Conservation (phyloP, 2,888 invertebrate genomes). For the Papilio protenor region DNA sequence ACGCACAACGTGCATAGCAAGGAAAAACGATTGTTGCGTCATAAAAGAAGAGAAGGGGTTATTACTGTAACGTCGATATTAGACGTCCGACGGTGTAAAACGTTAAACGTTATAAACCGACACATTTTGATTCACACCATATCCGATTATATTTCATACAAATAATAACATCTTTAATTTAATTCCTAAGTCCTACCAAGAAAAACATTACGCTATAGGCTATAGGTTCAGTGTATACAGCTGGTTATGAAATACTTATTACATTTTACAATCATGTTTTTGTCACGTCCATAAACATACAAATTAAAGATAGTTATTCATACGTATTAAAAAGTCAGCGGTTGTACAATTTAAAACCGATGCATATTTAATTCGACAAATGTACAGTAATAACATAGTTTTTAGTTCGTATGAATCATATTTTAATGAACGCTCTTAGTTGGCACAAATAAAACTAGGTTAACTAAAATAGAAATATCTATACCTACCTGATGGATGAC, state of each 20-base stretch:
- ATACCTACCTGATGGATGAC: slow-evolving; percentile 26
- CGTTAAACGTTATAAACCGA: slow-evolving; percentile 36
- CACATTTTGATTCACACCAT: background rate
- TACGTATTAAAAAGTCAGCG: background rate
- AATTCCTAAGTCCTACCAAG: background rate
- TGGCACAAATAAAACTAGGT: slow-evolving; percentile 42
- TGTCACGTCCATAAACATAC: background rate
- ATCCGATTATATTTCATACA: background rate
- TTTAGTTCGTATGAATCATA: slow-evolving; percentile 34
- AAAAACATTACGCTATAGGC: slow-evolving; percentile 7
- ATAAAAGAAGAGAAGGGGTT: slow-evolving; percentile 50
- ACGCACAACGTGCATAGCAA: slow-evolving; percentile 53
- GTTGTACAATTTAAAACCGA: background rate
- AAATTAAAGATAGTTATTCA: background rate
- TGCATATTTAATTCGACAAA: background rate
- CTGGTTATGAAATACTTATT: slow-evolving; percentile 1
- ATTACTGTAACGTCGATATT: slow-evolving; percentile 32
- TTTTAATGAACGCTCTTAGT: slow-evolving; percentile 36
- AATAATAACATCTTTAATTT: slow-evolving; percentile 15
- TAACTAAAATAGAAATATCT: slow-evolving; percentile 41
- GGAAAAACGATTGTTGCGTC: slow-evolving; percentile 64
- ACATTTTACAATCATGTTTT: slow-evolving; percentile 9
- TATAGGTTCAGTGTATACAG: slow-evolving; percentile 16
- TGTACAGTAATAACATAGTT: background rate
- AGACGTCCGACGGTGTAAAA: slow-evolving; percentile 24